Conservation (phyloP, 2,888 invertebrate species). For the Mesorhabditis spiculigera region DNA sequence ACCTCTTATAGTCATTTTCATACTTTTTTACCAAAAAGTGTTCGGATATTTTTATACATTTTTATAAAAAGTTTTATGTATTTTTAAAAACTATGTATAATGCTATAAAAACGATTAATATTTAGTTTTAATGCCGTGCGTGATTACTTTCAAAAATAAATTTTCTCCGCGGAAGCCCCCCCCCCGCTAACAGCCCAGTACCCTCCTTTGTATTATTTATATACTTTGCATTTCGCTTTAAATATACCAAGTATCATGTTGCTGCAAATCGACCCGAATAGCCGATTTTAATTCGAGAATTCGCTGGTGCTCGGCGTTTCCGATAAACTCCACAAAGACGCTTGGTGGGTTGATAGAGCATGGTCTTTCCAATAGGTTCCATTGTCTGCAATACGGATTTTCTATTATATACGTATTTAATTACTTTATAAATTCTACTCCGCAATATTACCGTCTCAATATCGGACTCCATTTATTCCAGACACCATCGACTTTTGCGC, state of each 20-base stretch:
- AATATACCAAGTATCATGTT: background rate
- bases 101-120: too few species aligned
- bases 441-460: conserved; percentile 16
- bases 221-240: background rate
- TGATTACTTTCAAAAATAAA: background rate
- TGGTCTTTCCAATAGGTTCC: conserved; percentile 43
- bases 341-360: conserved; percentile 43
- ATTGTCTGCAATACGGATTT: conserved; percentile 19
- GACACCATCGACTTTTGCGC: conserved; percentile 39
- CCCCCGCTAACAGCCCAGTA: too few species aligned
- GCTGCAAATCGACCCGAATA: background rate
- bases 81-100: too few species aligned
- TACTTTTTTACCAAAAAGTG: too few species aligned
- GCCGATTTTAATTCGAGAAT: conserved; percentile 26
- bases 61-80: too few species aligned
- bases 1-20: too few species aligned
- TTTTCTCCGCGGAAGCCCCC: background rate
- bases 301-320: conserved; percentile 28
- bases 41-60: too few species aligned
- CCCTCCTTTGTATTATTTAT: background rate
- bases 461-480: conserved; percentile 44
- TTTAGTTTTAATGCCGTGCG: too few species aligned
- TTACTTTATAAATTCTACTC: too few species aligned
- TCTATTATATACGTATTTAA: background rate
- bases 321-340: conserved; percentile 27